Evolutionary conservation across 2,797 vertebrate species (phyloP).

Genomic region (Poeciliopsis paucimaculata): DNA sequence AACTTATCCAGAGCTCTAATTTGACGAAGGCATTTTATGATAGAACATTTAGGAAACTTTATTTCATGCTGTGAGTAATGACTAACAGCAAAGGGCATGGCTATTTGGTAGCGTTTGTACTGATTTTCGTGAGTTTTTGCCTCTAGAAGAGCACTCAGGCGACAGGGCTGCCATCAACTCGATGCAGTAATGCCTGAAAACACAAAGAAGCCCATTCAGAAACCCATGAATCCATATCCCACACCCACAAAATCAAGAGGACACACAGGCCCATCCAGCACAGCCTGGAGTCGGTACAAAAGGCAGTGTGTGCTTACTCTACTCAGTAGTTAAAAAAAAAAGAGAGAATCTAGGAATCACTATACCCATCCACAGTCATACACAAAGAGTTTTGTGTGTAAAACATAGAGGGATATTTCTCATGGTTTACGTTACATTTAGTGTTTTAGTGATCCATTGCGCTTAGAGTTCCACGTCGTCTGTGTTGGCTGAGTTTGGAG

Average conservation of each 20-base stretch:
- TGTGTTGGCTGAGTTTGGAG: slow-evolving; percentile 36
- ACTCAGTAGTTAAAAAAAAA: slow-evolving; percentile 30
- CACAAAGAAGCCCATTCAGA: slow-evolving; percentile 73
- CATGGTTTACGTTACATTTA: slow-evolving; percentile 43
- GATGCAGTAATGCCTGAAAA: slow-evolving; percentile 38
- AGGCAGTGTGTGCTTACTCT: slow-evolving; percentile 32
- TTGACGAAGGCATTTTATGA: slow-evolving; percentile 17
- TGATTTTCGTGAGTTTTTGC: slow-evolving; percentile 26
- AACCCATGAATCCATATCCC: slow-evolving; percentile 40
- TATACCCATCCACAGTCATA: slow-evolving; percentile 28
- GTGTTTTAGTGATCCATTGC: slow-evolving; percentile 28
- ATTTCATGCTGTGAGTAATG: background rate
- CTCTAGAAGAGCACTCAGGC: slow-evolving; percentile 36
- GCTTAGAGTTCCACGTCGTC: slow-evolving; percentile 30
- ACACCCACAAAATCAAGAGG: slow-evolving; percentile 59
- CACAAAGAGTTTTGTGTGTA: slow-evolving; percentile 22
- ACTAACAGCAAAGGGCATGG: slow-evolving; percentile 5
- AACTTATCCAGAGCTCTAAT: slow-evolving; percentile 2
- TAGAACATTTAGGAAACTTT: background rate
- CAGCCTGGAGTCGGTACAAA: slow-evolving; percentile 66
- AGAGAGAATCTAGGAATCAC: slow-evolving; percentile 3
- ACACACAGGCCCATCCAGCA: slow-evolving; percentile 54
- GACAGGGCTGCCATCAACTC: slow-evolving; percentile 40
- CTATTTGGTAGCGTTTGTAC: background rate
- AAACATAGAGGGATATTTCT: slow-evolving; percentile 3